Evolutionary conservation across 2,113 vertebrate genomes (phyloP).

Genomic region (Xiphias gladius): DNA sequence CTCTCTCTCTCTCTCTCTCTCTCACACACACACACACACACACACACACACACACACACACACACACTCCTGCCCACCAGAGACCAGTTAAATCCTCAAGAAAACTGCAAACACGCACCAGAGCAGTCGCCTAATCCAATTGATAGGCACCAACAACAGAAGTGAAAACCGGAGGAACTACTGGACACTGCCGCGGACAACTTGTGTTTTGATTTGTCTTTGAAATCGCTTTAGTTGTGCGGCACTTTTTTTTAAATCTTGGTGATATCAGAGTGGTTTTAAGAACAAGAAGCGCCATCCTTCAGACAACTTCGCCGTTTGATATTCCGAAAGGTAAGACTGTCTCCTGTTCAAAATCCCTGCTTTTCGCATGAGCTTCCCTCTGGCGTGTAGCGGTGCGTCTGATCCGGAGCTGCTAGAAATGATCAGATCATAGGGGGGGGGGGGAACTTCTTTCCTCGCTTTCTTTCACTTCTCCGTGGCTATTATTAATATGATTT

Average conservation of each 20-base stretch:
- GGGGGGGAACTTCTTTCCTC: not conserved
- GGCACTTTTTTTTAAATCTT: conserved; percentile 22
- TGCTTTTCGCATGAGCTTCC: not conserved
- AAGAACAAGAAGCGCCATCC: conserved; percentile 44
- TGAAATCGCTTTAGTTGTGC: conserved; percentile 34
- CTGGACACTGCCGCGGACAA: conserved; percentile 72
- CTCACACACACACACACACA: conserved; percentile 6
- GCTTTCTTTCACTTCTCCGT: conserved; percentile 37
- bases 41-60: conserved; percentile 3
- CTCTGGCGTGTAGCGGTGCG: not conserved
- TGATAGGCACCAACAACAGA: conserved; percentile 63
- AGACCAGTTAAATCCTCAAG: conserved; percentile 76
- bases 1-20: conserved; percentile 39
- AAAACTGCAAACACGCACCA: conserved; percentile 74
- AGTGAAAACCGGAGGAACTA: conserved; percentile 72
- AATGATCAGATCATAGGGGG: not conserved
- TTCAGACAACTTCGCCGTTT: conserved; percentile 38
- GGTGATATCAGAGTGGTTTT: conserved; percentile 42
- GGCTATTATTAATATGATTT: not conserved
- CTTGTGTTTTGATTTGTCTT: conserved; percentile 51
- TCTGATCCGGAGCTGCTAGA: not conserved
- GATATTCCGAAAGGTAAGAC: conserved; percentile 68
- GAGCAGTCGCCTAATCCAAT: conserved; percentile 69
- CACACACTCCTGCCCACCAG: conserved; percentile 65
- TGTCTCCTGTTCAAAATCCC: not conserved